phyloP scores from a whole-genome alignment of 2,888 invertebrate species.

The Mamestra brassicae region DNA sequence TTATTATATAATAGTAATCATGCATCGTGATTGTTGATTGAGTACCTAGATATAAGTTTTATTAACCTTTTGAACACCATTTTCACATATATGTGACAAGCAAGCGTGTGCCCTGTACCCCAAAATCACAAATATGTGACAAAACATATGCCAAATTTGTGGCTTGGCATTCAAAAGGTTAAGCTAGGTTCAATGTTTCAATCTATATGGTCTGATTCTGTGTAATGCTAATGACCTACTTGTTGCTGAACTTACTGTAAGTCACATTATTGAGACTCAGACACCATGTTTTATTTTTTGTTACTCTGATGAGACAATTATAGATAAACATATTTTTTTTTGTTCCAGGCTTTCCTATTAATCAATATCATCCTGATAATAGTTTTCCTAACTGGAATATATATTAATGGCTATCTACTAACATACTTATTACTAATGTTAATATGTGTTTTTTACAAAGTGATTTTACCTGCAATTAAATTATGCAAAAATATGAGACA shows the following conservation, averaged over 20 bases:
- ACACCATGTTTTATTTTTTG: not conserved
- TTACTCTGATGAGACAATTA: not conserved
- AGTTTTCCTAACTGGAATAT: conserved; percentile 80
- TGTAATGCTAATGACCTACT: not conserved
- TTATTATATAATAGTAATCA: too few species aligned
- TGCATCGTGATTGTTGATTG: not conserved
- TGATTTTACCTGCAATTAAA: conserved; percentile 77
- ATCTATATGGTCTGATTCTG: too few species aligned
- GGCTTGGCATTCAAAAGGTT: too few species aligned
- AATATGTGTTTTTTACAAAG: conserved; percentile 78
- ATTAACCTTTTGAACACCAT: too few species aligned
- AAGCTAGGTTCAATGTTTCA: too few species aligned
- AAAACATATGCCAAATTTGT: too few species aligned
- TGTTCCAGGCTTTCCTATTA: conserved; percentile 86
- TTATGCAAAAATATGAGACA: conserved; percentile 80
- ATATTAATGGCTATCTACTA: conserved; percentile 82
- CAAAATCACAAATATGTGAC: too few species aligned
- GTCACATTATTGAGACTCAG: too few species aligned
- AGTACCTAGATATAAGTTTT: too few species aligned
- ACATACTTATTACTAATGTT: conserved; percentile 79
- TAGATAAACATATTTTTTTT: conserved; percentile 26
- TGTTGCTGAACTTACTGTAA: not conserved
- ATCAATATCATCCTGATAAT: conserved; percentile 80
- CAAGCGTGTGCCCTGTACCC: too few species aligned
- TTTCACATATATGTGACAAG: too few species aligned